Conservation (phyloP, 2,797 vertebrate species). For the Erithacus rubecula region DNA sequence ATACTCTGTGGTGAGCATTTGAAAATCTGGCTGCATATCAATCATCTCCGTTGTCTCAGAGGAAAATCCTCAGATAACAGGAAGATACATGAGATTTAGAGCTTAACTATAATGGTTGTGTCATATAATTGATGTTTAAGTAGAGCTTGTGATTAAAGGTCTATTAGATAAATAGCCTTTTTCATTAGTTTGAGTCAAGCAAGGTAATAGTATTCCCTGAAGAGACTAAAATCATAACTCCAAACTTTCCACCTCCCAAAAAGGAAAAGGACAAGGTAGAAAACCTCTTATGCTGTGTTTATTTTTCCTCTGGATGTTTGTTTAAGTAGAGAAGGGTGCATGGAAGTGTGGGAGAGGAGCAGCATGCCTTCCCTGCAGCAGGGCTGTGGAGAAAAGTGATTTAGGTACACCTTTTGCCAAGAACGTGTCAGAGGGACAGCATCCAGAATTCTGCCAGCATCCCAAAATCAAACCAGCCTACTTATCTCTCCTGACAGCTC, state of each 20-base stretch:
- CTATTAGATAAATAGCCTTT: slow-evolving; percentile 49
- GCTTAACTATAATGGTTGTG: slow-evolving; percentile 42
- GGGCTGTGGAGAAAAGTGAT: not conserved
- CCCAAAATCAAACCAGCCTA: not conserved
- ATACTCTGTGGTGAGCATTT: not conserved
- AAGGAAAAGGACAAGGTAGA: not conserved
- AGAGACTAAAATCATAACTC: not conserved
- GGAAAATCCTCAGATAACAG: slow-evolving; percentile 58
- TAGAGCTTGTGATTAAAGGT: slow-evolving; percentile 22
- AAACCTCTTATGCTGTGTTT: not conserved
- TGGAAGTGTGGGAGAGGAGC: not conserved
- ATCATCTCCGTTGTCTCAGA: slow-evolving; percentile 38
- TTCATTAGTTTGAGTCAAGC: slow-evolving; percentile 8
- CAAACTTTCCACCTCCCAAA: not conserved
- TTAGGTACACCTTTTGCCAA: not conserved
- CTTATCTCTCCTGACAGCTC: not conserved
- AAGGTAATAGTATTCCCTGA: not conserved
- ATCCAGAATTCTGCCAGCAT: not conserved
- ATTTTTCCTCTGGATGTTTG: not conserved
- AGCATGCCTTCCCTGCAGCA: not conserved
- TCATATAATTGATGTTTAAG: slow-evolving; percentile 58
- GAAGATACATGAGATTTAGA: slow-evolving; percentile 52
- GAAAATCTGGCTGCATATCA: slow-evolving; percentile 1
- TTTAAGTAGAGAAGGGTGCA: not conserved
- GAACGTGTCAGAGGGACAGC: not conserved